Percentiles rank a stretch among this genome's conserved stretches.
These are phyloP conservation scores for Cervus canadensis DNA, from an alignment of 2,113 vertebrate genomes.

Conservation along the genomic window DNA sequence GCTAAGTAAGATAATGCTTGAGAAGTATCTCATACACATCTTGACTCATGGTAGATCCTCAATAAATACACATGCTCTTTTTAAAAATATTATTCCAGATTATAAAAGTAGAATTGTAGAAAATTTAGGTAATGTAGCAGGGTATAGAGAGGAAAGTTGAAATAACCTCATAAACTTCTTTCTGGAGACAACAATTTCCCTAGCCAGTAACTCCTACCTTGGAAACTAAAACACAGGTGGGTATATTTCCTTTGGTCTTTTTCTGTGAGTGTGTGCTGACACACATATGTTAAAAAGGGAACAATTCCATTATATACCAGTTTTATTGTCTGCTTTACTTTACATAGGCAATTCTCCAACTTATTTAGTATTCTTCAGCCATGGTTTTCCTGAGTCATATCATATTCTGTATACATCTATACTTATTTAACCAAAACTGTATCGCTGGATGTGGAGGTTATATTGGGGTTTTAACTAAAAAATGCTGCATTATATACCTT, in stretches of 20 bases:
- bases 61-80: background rate
- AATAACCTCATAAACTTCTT: background rate
- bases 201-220: background rate
- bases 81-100: background rate
- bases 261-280: background rate
- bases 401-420: background rate
- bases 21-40: background rate
- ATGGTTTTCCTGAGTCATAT: background rate
- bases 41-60: background rate
- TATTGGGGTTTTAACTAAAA: background rate
- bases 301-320: background rate
- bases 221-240: background rate
- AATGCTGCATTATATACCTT: background rate
- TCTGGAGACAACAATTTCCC: background rate
- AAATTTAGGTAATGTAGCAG: background rate
- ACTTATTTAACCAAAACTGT: background rate
- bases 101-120: conserved; percentile 13
- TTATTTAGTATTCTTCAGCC: background rate
- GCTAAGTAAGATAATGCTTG: background rate
- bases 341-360: background rate
- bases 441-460: background rate
- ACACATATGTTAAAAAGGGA: background rate
- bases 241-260: background rate
- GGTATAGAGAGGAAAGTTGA: background rate
- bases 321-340: conserved; percentile 5